phyloP scores from a whole-genome alignment of 2,888 invertebrate genomes.

The Torymus tubicola region DNA sequence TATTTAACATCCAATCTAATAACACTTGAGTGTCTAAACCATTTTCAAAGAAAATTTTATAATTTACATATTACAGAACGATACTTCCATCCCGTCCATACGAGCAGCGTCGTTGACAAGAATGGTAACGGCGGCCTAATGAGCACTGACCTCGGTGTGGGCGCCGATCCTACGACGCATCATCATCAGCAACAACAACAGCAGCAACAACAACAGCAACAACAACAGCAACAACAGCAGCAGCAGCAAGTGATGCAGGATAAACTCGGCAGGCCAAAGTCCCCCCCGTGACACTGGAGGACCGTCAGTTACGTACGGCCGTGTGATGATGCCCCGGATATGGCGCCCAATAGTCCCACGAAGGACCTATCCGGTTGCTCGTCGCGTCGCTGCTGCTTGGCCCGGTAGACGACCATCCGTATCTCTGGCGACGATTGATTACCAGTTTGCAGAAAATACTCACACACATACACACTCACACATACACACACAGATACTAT shows the following conservation, averaged over 20 bases:
- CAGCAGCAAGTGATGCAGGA: constrained; percentile 71
- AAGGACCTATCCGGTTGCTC: constrained; percentile 37
- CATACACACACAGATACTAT: not conserved
- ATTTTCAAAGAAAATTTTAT: constrained; percentile 38
- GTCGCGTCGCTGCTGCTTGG: constrained; percentile 54
- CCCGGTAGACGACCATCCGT: constrained; percentile 33
- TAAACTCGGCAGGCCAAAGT: constrained; percentile 73
- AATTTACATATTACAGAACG: constrained; percentile 72
- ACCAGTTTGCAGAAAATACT: constrained; percentile 1
- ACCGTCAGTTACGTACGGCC: constrained; percentile 48
- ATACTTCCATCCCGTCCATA: constrained; percentile 80
- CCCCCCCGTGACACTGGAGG: constrained; percentile 75
- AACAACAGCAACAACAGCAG: constrained; percentile 66
- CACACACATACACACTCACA: not conserved
- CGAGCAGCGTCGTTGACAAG: constrained; percentile 78
- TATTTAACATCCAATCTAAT: not conserved
- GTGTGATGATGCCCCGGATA: constrained; percentile 30
- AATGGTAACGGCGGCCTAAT: constrained; percentile 72
- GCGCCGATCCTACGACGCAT: constrained; percentile 69
- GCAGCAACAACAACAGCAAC: constrained; percentile 71
- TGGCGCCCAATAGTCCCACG: constrained; percentile 34
- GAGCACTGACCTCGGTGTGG: constrained; percentile 71
- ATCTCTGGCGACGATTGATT: not conserved
- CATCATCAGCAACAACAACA: constrained; percentile 72
- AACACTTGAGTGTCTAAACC: constrained; percentile 13